phyloP scores from a whole-genome alignment of 2,113 vertebrate species.

The Dasyornis broadbenti region DNA sequence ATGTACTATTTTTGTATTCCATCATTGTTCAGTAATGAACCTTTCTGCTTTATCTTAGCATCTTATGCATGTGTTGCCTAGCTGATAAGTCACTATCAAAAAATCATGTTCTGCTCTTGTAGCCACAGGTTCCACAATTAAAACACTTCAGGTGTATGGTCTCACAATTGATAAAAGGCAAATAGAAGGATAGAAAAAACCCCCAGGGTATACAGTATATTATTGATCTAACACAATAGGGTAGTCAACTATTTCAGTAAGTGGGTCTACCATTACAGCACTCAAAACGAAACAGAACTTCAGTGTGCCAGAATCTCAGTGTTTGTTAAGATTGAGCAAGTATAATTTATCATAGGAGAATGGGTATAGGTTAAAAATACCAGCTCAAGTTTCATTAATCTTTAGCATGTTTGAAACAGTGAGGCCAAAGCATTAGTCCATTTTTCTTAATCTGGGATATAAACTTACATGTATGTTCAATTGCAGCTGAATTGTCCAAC shows the following conservation, averaged over 20 bases:
- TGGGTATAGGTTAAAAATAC: not conserved
- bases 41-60: not conserved
- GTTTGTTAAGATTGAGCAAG: not conserved
- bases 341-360: not conserved
- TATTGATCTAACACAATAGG: not conserved
- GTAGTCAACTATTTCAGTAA: not conserved
- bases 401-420: not conserved
- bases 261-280: not conserved
- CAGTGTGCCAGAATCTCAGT: not conserved
- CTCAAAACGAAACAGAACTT: not conserved
- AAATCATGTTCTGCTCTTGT: not conserved
- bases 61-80: not conserved
- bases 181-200: not conserved
- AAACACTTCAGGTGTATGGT: not conserved
- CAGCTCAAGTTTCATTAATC: not conserved
- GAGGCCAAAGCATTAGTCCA: not conserved
- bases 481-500: not conserved
- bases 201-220: not conserved
- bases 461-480: not conserved
- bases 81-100: not conserved
- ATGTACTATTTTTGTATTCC: not conserved
- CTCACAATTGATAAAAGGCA: not conserved
- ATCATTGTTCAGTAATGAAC: not conserved
- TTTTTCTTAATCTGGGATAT: not conserved
- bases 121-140: not conserved